Percentiles rank a stretch among this genome's conserved stretches.
Evolutionary conservation across 2,888 invertebrate genomes (phyloP).

Genomic region (Schrankia costaestrigalis): DNA sequence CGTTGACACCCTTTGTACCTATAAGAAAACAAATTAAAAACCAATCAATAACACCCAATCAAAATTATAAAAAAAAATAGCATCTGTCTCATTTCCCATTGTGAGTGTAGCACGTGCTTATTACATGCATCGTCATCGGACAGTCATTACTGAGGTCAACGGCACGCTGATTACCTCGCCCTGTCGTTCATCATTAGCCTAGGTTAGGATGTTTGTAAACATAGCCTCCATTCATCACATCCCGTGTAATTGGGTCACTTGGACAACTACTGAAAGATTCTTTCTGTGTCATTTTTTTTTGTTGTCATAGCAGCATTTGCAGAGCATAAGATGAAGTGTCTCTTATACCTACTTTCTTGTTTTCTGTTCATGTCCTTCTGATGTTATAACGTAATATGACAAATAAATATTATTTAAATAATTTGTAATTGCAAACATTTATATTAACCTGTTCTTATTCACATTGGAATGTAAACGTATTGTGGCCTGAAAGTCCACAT

Average conservation of each 20-base stretch:
- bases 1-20: not conserved
- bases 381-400: too few species aligned
- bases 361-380: too few species aligned
- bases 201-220: conserved; percentile 81
- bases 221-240: conserved; percentile 64
- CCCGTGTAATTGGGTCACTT: conserved; percentile 57
- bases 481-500: too few species aligned
- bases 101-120: conserved; percentile 55
- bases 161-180: conserved; percentile 76
- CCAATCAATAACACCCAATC: conserved; percentile 27
- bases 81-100: conserved; percentile 52
- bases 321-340: too few species aligned
- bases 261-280: conserved; percentile 17
- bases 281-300: too few species aligned
- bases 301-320: too few species aligned
- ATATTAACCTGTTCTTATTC: too few species aligned
- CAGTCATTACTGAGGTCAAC: conserved; percentile 78
- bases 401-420: too few species aligned
- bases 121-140: conserved; percentile 76
- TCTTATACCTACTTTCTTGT: too few species aligned
- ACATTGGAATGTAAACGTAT: too few species aligned
- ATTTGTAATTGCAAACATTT: too few species aligned
- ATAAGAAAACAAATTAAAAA: conserved; percentile 18
- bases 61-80: conserved; percentile 33
- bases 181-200: conserved; percentile 80